phyloP scores from a whole-genome alignment of 1,140 invertebrate genomes.

The Drosophila melanica region DNA sequence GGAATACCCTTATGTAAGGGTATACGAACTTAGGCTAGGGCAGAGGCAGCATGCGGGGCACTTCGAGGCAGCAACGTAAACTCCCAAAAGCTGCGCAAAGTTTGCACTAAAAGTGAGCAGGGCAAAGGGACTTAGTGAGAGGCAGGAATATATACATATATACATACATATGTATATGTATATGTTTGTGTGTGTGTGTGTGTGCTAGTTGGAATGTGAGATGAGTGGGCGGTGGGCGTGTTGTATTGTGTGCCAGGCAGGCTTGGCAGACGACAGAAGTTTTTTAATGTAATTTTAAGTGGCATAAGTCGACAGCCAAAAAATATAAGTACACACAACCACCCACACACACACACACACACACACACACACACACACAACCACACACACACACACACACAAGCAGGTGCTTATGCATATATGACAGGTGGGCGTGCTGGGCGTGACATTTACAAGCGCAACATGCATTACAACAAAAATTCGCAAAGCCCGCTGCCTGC shows the following conservation, averaged over 20 bases:
- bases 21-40: slow-evolving; percentile 9
- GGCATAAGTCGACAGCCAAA: slow-evolving; percentile 81
- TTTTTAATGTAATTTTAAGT: slow-evolving; percentile 83
- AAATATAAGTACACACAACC: slow-evolving; percentile 51
- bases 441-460: slow-evolving; percentile 33
- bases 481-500: background rate
- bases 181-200: background rate
- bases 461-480: slow-evolving; percentile 8
- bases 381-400: background rate
- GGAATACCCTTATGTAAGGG: background rate
- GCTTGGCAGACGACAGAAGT: slow-evolving; percentile 48
- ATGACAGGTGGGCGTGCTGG: slow-evolving; percentile 59
- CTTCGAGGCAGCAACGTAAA: slow-evolving; percentile 27
- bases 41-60: slow-evolving; percentile 21
- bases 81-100: slow-evolving; percentile 63
- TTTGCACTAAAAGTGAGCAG: slow-evolving; percentile 37
- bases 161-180: background rate
- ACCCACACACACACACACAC: slow-evolving; percentile 15
- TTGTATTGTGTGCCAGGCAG: slow-evolving; percentile 4
- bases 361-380: background rate
- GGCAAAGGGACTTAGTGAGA: background rate
- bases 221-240: slow-evolving; percentile 18
- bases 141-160: background rate
- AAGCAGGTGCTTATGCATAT: slow-evolving; percentile 8
- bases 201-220: background rate